Base-by-base conservation (phyloP, 1,140 invertebrate species). In the Drosophila seguyi region DNA sequence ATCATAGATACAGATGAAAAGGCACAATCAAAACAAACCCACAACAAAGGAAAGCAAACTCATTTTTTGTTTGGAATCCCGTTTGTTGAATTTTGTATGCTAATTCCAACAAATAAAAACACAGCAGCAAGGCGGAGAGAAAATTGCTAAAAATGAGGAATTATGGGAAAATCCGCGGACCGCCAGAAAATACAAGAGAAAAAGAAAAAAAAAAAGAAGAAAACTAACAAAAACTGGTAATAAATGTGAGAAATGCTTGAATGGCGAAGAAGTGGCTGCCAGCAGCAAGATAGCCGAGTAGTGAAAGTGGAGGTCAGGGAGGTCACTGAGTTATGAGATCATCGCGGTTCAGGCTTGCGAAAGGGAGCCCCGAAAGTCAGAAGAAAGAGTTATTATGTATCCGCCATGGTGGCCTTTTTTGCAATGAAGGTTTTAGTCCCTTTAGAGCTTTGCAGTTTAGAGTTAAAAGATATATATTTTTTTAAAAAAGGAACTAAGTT, bases 21-120 rank as follows among this genome's bases (percentile, higher is more conserved):
- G 31, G 52, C 52, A 55, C 34, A 55, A n/a, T 14, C 38, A 62
- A 66, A 42, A 75, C 47, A 50, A 75, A 57, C 34, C 38, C 69
- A 42, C 62, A 62, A 59, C 31, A 63, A 75, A 55, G 38, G 13
- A 56, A 38, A 76, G 45, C 57, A 59, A 62, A 27, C 59, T 71
- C 71, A 83, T 76, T 79, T 86, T 83, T 29, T 18, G 10, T 31
- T 22, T 48, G 75, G 65, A 79, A 87, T 87, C 73, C 79, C 60
- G 65, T 76, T 42, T 57, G 55, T 29, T 57, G 34, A 31, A 47
- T 67, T 50, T 47, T 77, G 52, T 68, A 77, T 76, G 75, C 63
- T 77, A 77, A 87, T 83, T 58, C 67, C 71, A 79, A 73, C 83
- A 72, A 87, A 69, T 53, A 62, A 81, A 75, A 60, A 22, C 36